Conservation (phyloP, 1,140 invertebrate species). For the Drosophila funebris region DNA sequence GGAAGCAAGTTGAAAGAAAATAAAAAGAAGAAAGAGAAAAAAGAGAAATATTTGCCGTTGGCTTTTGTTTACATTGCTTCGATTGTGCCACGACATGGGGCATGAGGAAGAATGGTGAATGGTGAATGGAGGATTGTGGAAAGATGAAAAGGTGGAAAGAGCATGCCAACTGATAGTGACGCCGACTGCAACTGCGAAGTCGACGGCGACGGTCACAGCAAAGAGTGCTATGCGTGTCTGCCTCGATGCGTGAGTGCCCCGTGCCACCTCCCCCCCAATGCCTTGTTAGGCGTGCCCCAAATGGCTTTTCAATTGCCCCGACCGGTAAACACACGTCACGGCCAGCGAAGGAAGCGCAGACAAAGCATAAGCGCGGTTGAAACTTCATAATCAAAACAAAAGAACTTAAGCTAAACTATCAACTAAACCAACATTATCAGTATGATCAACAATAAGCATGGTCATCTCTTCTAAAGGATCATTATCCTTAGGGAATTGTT, state of each 20-base stretch:
- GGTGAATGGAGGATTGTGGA: slow-evolving; percentile 23
- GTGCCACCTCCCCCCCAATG: background rate
- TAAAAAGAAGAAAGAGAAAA: slow-evolving; percentile 20
- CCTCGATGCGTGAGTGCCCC: slow-evolving; percentile 55
- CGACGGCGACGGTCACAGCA: slow-evolving; percentile 6
- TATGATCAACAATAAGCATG: no score
- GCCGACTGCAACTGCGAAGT: slow-evolving; percentile 23
- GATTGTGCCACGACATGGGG: slow-evolving; percentile 52
- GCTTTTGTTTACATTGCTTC: slow-evolving; percentile 79
- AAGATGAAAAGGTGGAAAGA: slow-evolving; percentile 38
- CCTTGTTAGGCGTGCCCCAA: slow-evolving; percentile 43
- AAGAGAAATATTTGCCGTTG: slow-evolving; percentile 62
- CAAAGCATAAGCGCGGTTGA: slow-evolving; percentile 73
- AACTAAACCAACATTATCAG: slow-evolving; percentile 16
- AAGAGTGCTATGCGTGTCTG: slow-evolving; percentile 70
- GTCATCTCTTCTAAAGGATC: no score
- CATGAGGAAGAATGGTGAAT: slow-evolving; percentile 21
- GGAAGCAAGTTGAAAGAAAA: slow-evolving; percentile 53
- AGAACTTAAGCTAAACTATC: slow-evolving; percentile 39
- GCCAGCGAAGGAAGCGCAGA: slow-evolving; percentile 43
- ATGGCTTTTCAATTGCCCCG: slow-evolving; percentile 74
- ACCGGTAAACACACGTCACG: slow-evolving; percentile 59
- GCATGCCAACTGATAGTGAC: slow-evolving; percentile 38
- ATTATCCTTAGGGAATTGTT: no score
- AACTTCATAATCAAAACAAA: slow-evolving; percentile 77